phyloP scores from a whole-genome alignment of 2,113 vertebrate species.

The Caretta caretta region DNA sequence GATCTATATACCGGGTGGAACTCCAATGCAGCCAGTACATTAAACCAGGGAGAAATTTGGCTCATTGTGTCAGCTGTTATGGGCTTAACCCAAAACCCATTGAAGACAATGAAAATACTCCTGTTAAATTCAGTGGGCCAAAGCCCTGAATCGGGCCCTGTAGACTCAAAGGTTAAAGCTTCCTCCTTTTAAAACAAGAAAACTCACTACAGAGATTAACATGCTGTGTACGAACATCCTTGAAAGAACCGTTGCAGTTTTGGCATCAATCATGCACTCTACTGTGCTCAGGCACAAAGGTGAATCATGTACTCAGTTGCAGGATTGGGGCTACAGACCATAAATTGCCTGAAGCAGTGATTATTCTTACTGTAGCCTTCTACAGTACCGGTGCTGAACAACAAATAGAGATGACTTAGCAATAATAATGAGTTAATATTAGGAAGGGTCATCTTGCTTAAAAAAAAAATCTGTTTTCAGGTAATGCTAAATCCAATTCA shows the following conservation, averaged over 20 bases:
- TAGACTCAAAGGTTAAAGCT: not conserved
- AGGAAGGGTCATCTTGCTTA: not conserved
- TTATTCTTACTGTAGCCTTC: accelerated
- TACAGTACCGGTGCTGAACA: not conserved
- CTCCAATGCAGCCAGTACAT: not conserved
- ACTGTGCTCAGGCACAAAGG: not conserved
- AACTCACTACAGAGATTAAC: not conserved
- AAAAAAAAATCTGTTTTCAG: not conserved
- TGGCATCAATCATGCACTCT: not conserved
- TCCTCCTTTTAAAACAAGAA: slow-evolving; percentile 11
- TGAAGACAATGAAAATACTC: not conserved
- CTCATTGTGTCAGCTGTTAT: not conserved
- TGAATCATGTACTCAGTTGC: not conserved
- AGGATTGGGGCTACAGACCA: not conserved
- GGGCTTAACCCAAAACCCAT: not conserved
- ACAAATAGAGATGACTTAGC: too few relatives aligned
- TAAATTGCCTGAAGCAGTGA: not conserved
- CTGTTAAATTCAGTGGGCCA: not conserved
- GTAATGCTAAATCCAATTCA: not conserved
- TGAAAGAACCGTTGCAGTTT: not conserved
- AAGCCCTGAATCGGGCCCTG: too few relatives aligned
- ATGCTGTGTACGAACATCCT: too few relatives aligned
- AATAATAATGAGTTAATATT: not conserved
- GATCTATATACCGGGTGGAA: not conserved
- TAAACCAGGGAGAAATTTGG: not conserved